Conservation (phyloP, 2,113 vertebrate genomes). For the Brienomyrus longianalis region DNA sequence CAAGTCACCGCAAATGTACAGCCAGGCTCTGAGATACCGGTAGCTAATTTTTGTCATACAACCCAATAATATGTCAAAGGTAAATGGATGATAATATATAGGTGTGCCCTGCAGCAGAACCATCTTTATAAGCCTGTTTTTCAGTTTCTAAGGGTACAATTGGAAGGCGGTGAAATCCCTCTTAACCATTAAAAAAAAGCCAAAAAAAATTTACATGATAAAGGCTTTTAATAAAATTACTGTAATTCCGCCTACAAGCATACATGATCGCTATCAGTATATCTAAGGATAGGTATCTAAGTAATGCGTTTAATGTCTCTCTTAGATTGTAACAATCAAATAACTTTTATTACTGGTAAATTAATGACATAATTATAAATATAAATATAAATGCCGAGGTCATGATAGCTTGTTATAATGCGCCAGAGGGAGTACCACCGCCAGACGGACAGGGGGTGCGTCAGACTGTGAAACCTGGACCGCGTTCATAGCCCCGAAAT, state of each 20-base stretch:
- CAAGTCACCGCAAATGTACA: constrained; percentile 33
- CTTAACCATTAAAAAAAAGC: neutral
- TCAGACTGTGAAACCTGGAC: constrained; percentile 22
- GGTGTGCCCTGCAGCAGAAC: neutral
- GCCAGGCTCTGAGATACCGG: neutral
- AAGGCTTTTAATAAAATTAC: neutral
- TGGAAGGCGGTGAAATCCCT: neutral
- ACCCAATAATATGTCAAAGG: neutral
- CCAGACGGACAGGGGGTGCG: neutral
- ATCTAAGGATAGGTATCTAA: neutral
- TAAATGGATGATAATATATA: neutral
- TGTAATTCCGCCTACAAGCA: neutral
- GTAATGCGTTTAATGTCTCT: neutral
- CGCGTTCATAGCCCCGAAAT: constrained; percentile 36
- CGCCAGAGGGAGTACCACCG: neutral
- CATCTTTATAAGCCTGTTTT: neutral
- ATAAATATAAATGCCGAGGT: neutral
- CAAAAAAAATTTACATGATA: neutral
- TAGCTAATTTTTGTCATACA: neutral
- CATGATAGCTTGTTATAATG: neutral
- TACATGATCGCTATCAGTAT: neutral
- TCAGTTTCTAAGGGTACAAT: neutral
- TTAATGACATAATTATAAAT: neutral
- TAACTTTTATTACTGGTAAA: neutral
- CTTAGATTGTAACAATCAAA: neutral